Conservation (phyloP, 2,888 invertebrate species). For the Erebia aethiops region DNA sequence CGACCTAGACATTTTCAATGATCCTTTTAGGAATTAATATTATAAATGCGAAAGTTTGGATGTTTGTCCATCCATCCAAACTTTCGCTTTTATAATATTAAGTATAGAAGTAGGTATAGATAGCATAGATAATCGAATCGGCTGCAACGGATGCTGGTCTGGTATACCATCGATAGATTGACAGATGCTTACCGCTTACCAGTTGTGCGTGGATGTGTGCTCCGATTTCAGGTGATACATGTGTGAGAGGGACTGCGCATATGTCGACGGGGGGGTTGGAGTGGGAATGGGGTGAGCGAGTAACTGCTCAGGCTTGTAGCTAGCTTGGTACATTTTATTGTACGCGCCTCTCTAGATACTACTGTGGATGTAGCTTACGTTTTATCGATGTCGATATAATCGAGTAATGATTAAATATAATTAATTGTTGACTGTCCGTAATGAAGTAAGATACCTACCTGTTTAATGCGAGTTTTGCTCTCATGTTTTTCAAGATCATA, state of each 20-base stretch:
- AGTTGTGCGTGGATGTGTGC: slow-evolving; percentile 53
- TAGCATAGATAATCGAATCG: slow-evolving; percentile 58
- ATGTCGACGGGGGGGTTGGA: slow-evolving; percentile 55
- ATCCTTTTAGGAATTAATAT: slow-evolving; percentile 48
- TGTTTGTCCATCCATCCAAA: too few species aligned
- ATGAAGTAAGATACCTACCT: too few species aligned
- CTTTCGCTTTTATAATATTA: too few species aligned
- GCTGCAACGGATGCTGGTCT: slow-evolving; percentile 50
- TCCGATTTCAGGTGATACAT: slow-evolving; percentile 51
- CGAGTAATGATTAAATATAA: slow-evolving; percentile 49
- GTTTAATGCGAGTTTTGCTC: neutral
- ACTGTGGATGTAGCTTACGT: slow-evolving; percentile 57
- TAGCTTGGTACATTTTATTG: slow-evolving; percentile 82
- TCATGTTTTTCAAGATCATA: too few species aligned
- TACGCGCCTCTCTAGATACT: slow-evolving; percentile 79
- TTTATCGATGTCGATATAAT: slow-evolving; percentile 77
- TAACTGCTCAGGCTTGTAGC: slow-evolving; percentile 81
- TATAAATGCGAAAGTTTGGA: too few species aligned
- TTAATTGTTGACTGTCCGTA: too few species aligned
- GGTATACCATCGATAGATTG: slow-evolving; percentile 62
- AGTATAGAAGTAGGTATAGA: too few species aligned
- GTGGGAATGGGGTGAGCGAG: slow-evolving; percentile 58
- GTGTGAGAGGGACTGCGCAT: slow-evolving; percentile 65
- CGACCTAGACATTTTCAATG: neutral
- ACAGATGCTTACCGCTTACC: slow-evolving; percentile 63